phyloP scores from a whole-genome alignment of 2,797 vertebrate genomes.

The Platyrinchus mystaceus region DNA sequence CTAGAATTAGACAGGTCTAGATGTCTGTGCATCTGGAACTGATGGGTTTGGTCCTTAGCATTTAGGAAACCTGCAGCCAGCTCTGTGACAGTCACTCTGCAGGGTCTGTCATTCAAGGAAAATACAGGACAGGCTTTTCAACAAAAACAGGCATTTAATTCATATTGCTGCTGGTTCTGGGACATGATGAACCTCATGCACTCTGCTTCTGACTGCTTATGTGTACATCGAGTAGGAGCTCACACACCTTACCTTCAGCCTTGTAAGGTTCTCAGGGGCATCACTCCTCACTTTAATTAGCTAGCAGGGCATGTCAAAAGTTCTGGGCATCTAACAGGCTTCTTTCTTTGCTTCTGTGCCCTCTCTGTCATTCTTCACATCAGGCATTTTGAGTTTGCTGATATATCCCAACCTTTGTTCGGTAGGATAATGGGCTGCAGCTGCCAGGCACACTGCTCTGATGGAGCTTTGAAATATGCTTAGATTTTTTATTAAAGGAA shows the following conservation, averaged over 20 bases:
- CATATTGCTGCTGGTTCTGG: neutral
- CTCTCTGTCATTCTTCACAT: neutral
- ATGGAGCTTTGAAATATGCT: neutral
- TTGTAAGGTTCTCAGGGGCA: neutral
- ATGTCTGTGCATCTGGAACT: neutral
- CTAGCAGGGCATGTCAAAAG: neutral
- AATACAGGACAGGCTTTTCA: neutral
- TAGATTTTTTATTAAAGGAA: neutral
- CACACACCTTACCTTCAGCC: neutral
- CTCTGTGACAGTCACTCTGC: neutral
- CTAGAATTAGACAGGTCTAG: neutral
- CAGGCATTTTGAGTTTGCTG: neutral
- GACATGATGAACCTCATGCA: accelerated
- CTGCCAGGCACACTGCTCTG: neutral
- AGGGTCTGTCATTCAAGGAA: neutral
- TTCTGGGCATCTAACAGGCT: neutral
- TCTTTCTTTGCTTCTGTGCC: neutral
- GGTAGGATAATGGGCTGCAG: neutral
- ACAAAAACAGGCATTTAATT: neutral
- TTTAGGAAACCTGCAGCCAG: neutral
- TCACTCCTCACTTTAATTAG: neutral
- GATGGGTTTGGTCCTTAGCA: neutral
- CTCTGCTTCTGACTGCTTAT: neutral
- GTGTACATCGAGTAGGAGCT: neutral
- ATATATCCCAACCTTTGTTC: neutral